Base-by-base conservation (phyloP, 2,797 vertebrate species). In the Hemibagrus guttatus region DNA sequence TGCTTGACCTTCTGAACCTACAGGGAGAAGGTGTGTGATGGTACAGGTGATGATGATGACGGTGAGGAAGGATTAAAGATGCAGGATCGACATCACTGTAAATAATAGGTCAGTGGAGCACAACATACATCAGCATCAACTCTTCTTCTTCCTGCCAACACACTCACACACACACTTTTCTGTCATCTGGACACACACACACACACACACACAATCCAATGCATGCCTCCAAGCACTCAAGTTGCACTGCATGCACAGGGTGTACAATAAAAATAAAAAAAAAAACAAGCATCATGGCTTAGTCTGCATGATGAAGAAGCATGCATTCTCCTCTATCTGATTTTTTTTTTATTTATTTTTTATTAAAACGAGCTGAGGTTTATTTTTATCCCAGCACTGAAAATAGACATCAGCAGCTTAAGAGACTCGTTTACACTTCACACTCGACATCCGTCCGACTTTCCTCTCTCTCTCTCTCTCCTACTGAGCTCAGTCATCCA, bases 81-180 rank as follows among this genome's bases (percentile, higher is more conserved):
- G 89, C 90, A 86, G 93, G 93, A 95, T 94, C 92, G 93, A 92
- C 93, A 95, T 94, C 92, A 93, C 88, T 89, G 90, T 75, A 91
- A 89, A 96, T 66, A 96, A 96, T 95, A 93, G 95, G 95, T 96
- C 95, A 96, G 95, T 96, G 93, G 95, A 95, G 90, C 95, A 95
- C 91, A 94, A 93, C 80, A 87, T 64, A 90, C 80, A 63, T 63
- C 83, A 83, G 84, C 75, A 84, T 88, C 87, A 87, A 89, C 75
- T 74, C 52, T 61, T 58, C 69, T 39, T 39, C 35, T 39, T 39
- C 35, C 76, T 68, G 49, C 31, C 66, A 76, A 64, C 16, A 52
- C 83, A 64, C 75, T 16, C 61, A 35, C 42, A 72, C 63, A 56
- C 54, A 87, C 81, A 83, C 26, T 12, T 79, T 79, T 42, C 16